Conservation (phyloP, 2,113 vertebrate species). For the Ginglymostoma cirratum region DNA sequence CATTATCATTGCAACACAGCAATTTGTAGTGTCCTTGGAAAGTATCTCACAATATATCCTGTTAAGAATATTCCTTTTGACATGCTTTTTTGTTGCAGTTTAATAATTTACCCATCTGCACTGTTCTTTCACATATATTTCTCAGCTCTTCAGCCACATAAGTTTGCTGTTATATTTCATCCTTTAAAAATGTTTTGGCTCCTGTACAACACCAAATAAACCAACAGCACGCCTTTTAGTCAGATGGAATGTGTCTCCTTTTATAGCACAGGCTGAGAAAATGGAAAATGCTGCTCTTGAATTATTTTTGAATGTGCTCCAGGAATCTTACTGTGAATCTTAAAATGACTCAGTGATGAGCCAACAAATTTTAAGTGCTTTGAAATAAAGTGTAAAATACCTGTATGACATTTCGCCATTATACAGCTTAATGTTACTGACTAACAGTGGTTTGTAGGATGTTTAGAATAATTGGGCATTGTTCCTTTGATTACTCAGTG, state of each 20-base stretch:
- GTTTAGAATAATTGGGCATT: not conserved
- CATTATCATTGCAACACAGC: not conserved
- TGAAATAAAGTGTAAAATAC: not conserved
- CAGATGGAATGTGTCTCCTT: not conserved
- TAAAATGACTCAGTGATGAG: not conserved
- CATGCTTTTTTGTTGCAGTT: not conserved
- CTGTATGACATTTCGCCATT: not conserved
- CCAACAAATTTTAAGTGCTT: not conserved
- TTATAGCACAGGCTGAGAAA: not conserved
- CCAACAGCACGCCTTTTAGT: not conserved
- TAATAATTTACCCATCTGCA: not conserved
- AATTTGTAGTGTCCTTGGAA: not conserved
- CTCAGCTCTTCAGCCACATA: not conserved
- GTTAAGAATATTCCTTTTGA: not conserved
- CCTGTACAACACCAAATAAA: not conserved
- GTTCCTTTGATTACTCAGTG: not conserved
- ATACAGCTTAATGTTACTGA: not conserved
- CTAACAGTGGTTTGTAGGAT: not conserved
- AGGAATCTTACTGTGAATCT: not conserved
- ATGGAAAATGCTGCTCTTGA: not conserved
- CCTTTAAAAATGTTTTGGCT: conserved; percentile 1
- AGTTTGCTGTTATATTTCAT: not conserved
- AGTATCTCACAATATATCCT: not conserved
- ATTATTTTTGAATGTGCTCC: not conserved
- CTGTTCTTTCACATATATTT: not conserved